Base-by-base conservation (phyloP, 2,888 invertebrate genomes). In the Philhelius pedissequus region DNA sequence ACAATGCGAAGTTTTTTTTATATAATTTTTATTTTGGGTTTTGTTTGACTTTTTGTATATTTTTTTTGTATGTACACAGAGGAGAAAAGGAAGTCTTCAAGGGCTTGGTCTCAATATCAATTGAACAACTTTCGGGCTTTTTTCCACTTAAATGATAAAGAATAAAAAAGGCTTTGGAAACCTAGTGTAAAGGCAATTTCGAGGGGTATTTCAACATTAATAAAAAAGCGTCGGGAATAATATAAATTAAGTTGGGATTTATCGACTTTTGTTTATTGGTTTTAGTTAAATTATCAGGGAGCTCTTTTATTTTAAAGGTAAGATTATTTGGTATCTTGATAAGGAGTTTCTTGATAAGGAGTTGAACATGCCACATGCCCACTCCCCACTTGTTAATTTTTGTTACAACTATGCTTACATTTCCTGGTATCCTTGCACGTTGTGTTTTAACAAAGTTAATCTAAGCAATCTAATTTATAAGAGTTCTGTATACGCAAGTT, bases 81-180 rank as follows among this genome's bases (percentile, higher is more conserved):
- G 5, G 13, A 40, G 43, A 27, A 18, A 54, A 54, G 64, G n/a
- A n/a, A n/a, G 43, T 64, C 43, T 58, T 30, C n/a, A 30, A 60
- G 74, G 69, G 52, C 69, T 64, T 75, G 80, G 75, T 71, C 71
- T 71, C 80, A 68, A 76, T 83, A 80, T 80, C 84, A 84, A 84
- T 84, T 84, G 83, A 70, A 75, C 18, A 62, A 77, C 45, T 64
- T 74, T 68, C 66, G 54, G 38, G 13, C 15, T 52, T 60, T 30
- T 54, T 27, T 48, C 56, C 58, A 52, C 66, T 77, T 82, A 71
- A 66, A 60, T 77, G 64, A 74, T 50, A 74, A 64, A 52, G 83
- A 56, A 78, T 74, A 73, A 82, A 73, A 82, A 71, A 25, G 78
- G 68, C 68, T 76, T 76, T 76, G 60, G 40, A 69, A n/a, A 43